These are phyloP conservation scores for Grammomys surdaster DNA, from an alignment of 2,113 vertebrate species.

Conservation along the genomic window DNA sequence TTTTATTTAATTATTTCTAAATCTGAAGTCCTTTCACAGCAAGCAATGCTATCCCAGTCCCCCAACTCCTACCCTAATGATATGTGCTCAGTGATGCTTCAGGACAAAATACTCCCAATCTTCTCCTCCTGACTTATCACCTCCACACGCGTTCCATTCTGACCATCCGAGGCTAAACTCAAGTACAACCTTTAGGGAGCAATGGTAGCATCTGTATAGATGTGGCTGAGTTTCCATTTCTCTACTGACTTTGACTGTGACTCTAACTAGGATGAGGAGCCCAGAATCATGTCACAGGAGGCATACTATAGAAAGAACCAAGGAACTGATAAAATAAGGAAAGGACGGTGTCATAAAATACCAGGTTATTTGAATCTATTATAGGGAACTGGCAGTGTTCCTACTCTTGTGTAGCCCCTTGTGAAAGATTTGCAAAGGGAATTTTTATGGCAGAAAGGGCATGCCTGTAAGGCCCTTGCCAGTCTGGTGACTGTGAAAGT, in stretches of 20 bases:
- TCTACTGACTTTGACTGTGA: neutral
- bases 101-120: neutral
- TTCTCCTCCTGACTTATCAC: neutral
- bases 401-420: neutral
- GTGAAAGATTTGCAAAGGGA: neutral
- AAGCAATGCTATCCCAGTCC: neutral
- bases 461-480: neutral
- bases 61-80: neutral
- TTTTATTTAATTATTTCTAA: slow-evolving; percentile 26
- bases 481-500: neutral
- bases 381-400: neutral
- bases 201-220: neutral
- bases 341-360: neutral
- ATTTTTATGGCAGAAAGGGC: neutral
- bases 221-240: neutral
- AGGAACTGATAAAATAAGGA: neutral
- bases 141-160: neutral
- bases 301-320: neutral
- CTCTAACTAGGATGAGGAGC: neutral
- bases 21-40: neutral
- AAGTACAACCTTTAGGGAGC: neutral
- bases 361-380: slow-evolving; percentile 19
- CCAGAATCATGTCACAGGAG: neutral
- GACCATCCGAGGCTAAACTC: neutral
- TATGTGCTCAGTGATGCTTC: neutral